Base-by-base conservation (phyloP, 2,113 vertebrate genomes). In the Gambusia holbrooki region DNA sequence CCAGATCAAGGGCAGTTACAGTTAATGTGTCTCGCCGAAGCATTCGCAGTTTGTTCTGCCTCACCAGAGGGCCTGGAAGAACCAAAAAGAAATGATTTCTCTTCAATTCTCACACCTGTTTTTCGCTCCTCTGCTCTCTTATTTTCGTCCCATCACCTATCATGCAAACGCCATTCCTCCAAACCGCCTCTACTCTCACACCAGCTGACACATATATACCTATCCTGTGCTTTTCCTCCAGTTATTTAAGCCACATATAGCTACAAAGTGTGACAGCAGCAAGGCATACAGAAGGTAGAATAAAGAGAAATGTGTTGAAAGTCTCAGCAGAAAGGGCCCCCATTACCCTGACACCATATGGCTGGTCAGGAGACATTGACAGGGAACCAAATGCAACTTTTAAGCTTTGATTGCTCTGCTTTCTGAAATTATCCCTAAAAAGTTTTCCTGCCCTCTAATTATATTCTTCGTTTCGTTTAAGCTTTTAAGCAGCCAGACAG, bases 1-100 rank as follows among this genome's bases (percentile, higher is more conserved):
- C 76, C 91, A 92, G 92, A 95, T 95, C 94, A 94, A 94, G 94
- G 93, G 88, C 93, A 91, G 93, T 93, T 95, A 94, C 92, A 93
- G 91, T 93, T 94, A 94, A 94, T 92, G 92, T 91, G 87, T 89
- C 90, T 91, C 90, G 89, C 83, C 79, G 74, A 88, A 88, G 85
- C 79, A 68, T 84, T 84, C 37, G 64, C 89, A 89, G 90, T 93
- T 94, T 95, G 92, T 93, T 93, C 91, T 91, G 91, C 87, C 88
- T 90, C 85, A 84, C 92, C 88, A 85, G 82, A 80, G 77, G 87
- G 87, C 81, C 89, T 79, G 81, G 85, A 90, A 89, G 75, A 91
- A 91, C 80, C 84, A 86, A 90, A 89, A 85, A 80, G 88, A 84
- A 90, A 89, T 83, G 81, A 90, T 83, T 66, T 68, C 74, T 71